Evolutionary conservation across 2,797 vertebrate genomes (phyloP).

Genomic region (Pseudocheirus occidentalis): DNA sequence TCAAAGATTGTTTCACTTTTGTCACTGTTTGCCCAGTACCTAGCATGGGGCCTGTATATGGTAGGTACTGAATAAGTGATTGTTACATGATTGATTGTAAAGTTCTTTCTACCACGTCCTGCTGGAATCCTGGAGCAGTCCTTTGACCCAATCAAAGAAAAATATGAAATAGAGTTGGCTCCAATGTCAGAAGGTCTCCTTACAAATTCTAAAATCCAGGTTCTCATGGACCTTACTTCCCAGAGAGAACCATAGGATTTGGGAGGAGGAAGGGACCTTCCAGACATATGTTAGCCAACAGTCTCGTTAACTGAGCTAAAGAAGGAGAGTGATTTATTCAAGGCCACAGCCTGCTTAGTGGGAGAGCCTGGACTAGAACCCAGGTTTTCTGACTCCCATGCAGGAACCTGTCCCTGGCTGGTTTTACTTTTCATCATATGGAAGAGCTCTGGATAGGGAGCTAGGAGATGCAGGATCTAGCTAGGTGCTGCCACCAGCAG

Average conservation of each 20-base stretch:
- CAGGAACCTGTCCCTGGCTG: neutral
- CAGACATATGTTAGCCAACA: neutral
- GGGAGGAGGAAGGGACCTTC: neutral
- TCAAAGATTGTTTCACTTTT: neutral
- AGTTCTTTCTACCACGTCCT: neutral
- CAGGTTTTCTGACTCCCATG: neutral
- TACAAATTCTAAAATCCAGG: neutral
- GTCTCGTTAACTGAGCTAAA: neutral
- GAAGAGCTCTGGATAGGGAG: neutral
- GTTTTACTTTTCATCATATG: neutral
- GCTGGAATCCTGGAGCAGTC: neutral
- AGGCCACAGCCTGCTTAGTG: neutral
- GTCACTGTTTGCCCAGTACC: neutral
- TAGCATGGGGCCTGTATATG: neutral
- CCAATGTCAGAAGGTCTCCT: neutral
- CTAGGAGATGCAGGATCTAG: neutral
- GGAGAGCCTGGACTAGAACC: neutral
- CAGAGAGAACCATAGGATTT: neutral
- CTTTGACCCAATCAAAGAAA: neutral
- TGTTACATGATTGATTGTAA: neutral
- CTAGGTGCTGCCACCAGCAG: neutral
- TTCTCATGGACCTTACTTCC: neutral
- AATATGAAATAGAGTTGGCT: neutral
- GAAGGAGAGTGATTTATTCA: neutral
- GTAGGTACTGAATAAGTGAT: neutral